A percentile compares a stretch with the other conserved stretches of the same genome.
phyloP scores from a whole-genome alignment of 1,140 invertebrate species.

The Apis florea region DNA sequence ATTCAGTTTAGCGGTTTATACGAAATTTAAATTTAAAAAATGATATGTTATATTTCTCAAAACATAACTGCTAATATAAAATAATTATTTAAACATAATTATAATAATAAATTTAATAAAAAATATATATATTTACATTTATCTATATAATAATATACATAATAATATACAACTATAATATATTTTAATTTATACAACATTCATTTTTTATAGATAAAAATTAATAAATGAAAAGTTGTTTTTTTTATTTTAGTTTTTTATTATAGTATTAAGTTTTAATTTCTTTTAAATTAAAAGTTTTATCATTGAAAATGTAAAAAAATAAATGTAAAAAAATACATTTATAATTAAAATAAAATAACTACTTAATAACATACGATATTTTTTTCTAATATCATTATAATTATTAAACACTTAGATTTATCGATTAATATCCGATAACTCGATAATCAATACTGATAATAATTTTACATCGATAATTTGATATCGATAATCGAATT shows the following conservation, averaged over 20 bases:
- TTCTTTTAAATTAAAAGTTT: not conserved
- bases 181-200: not conserved
- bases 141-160: no score
- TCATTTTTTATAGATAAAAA: not conserved
- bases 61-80: not conserved
- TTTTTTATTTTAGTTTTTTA: no score
- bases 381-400: not conserved
- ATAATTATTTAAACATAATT: no score
- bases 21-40: not conserved
- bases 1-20: not conserved
- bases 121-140: not conserved
- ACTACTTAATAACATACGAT: not conserved
- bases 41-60: not conserved
- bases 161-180: not conserved
- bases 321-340: no score
- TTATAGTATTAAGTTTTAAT: not conserved
- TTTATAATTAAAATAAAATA: no score
- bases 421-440: conserved; percentile 10
- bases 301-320: no score
- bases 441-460: not conserved
- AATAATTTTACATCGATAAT: conserved; percentile 21
- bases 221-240: not conserved
- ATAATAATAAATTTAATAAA: not conserved
- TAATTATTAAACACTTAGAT: not conserved
- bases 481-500: conserved; percentile 22